Percentiles rank a stretch among this genome's conserved stretches.
These are phyloP conservation scores for Suncus etruscus DNA, from an alignment of 2,113 vertebrate genomes.

Conservation along the genomic window DNA sequence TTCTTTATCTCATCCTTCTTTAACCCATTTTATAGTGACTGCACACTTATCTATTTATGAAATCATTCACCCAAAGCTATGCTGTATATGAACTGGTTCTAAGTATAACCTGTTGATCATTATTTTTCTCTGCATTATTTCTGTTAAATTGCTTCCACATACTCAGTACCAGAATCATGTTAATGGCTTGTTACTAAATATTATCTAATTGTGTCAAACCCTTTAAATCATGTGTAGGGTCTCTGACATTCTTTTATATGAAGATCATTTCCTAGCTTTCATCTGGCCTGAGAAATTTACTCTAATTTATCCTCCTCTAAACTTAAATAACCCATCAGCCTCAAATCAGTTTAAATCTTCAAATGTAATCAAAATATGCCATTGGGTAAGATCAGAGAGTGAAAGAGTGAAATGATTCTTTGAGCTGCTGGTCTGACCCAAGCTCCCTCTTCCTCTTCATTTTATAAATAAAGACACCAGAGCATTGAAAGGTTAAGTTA, in stretches of 20 bases:
- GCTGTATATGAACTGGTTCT: no score
- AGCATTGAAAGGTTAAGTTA: not conserved
- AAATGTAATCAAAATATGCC: not conserved
- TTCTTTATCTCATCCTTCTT: not conserved
- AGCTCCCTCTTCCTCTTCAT: not conserved
- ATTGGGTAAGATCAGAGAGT: not conserved
- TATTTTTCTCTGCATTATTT: not conserved
- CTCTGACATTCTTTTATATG: not conserved
- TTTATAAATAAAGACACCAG: not conserved
- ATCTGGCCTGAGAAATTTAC: not conserved
- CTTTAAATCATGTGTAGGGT: not conserved
- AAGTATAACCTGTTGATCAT: not conserved
- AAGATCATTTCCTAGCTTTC: not conserved
- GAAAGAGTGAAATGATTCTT: constrained; percentile 18
- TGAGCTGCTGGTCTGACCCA: not conserved
- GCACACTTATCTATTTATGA: no score
- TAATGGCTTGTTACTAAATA: not conserved
- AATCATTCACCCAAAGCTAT: no score
- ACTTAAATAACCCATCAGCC: not conserved
- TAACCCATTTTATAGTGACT: no score
- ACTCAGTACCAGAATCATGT: not conserved
- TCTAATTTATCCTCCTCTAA: not conserved
- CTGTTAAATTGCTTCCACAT: not conserved
- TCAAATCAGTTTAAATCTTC: not conserved
- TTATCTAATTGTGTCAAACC: not conserved